Evolutionary conservation across 2,113 vertebrate genomes (phyloP).

Genomic region (Passerina amoena): DNA sequence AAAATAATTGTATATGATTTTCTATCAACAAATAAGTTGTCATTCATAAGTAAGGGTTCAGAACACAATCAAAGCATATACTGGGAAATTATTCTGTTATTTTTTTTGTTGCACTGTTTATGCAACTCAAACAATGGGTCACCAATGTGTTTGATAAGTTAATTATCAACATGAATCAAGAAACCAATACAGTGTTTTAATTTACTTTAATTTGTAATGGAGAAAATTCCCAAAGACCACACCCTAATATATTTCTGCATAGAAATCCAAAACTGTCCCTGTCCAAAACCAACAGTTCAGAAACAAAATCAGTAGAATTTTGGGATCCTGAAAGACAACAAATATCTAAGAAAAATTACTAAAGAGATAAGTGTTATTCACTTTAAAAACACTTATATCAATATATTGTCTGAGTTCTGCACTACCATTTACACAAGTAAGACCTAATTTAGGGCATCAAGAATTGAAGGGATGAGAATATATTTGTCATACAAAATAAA

Average conservation of each 20-base stretch:
- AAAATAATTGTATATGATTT: background rate
- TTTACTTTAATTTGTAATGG: background rate
- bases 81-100: background rate
- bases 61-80: background rate
- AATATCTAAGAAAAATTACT: background rate
- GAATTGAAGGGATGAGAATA: background rate
- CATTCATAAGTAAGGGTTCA: background rate
- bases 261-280: background rate
- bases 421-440: background rate
- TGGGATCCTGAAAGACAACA: background rate
- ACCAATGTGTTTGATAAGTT: background rate
- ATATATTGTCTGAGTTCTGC: background rate
- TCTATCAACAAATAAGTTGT: background rate
- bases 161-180: background rate
- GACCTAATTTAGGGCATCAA: background rate
- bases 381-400: background rate
- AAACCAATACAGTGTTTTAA: background rate
- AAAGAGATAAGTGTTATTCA: background rate
- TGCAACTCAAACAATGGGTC: background rate
- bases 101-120: background rate
- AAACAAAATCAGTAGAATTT: background rate
- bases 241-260: background rate
- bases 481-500: background rate
- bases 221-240: background rate
- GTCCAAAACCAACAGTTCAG: background rate